These are phyloP conservation scores for Mus caroli DNA, from an alignment of 2,797 vertebrate species.

Conservation along the genomic window DNA sequence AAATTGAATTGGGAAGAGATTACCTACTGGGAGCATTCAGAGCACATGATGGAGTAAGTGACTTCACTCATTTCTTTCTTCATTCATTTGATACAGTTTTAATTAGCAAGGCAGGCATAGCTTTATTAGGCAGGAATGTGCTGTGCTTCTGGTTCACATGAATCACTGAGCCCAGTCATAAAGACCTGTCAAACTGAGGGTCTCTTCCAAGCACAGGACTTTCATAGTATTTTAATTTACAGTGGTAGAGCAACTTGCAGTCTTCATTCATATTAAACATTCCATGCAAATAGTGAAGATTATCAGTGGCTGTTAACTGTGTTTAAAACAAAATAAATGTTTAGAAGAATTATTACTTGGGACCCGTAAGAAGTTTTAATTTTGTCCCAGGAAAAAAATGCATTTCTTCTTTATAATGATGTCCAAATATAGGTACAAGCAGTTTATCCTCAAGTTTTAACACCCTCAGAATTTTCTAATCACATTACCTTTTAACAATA, in stretches of 20 bases:
- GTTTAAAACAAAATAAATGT: slow-evolving; percentile 25
- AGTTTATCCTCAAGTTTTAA: neutral
- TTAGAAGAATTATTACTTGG: slow-evolving; percentile 18
- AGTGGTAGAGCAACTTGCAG: neutral
- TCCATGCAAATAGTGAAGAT: neutral
- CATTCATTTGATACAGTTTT: slow-evolving; percentile 85
- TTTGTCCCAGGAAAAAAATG: neutral
- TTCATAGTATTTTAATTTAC: slow-evolving; percentile 78
- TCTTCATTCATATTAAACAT: slow-evolving; percentile 40
- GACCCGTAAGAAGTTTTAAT: neutral
- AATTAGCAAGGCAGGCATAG: slow-evolving; percentile 88
- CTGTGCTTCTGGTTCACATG: slow-evolving; percentile 86
- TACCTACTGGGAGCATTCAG: slow-evolving; percentile 88
- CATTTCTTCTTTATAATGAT: neutral
- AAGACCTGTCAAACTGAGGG: slow-evolving; percentile 63
- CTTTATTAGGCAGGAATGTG: slow-evolving; percentile 85
- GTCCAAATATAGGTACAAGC: neutral
- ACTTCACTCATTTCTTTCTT: slow-evolving; percentile 83
- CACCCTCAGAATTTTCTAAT: neutral
- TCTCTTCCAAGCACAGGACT: slow-evolving; percentile 84
- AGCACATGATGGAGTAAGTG: slow-evolving; percentile 86
- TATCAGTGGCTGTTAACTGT: neutral
- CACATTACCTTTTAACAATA: neutral
- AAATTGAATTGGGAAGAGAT: slow-evolving; percentile 89
- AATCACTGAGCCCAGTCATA: slow-evolving; percentile 81